Percentiles rank a stretch among this genome's conserved stretches.
Evolutionary conservation across 2,113 vertebrate species (phyloP).

Genomic region (Copsychus sechellarum): DNA sequence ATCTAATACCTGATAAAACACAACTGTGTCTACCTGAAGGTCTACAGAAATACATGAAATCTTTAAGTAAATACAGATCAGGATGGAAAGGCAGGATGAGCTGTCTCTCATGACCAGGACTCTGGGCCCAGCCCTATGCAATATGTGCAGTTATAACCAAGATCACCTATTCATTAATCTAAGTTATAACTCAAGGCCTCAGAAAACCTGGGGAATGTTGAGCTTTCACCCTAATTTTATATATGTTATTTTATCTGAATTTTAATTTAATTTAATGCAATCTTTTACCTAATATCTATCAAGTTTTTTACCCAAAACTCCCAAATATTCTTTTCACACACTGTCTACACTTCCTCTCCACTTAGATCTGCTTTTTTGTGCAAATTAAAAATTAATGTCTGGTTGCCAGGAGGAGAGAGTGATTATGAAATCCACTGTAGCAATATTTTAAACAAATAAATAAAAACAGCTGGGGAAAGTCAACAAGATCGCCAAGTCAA

Average conservation of each 20-base stretch:
- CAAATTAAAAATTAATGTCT: not conserved
- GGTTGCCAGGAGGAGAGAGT: not conserved
- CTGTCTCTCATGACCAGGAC: not conserved
- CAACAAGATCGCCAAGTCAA: not conserved
- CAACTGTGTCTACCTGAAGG: not conserved
- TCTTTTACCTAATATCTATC: not conserved
- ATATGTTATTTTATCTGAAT: not conserved
- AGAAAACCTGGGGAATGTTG: not conserved
- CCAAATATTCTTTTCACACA: not conserved
- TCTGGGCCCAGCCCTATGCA: not conserved
- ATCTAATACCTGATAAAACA: not conserved
- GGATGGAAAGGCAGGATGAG: not conserved
- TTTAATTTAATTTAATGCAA: not conserved
- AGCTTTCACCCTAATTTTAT: not conserved
- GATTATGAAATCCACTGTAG: not conserved
- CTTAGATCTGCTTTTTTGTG: not conserved
- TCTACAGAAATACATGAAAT: not conserved
- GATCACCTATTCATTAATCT: not conserved
- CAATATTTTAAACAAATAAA: constrained; percentile 35
- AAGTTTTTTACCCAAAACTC: not conserved
- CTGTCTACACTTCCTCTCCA: not conserved
- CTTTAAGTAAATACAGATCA: not conserved
- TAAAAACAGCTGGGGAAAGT: constrained; percentile 9
- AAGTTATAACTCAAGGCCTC: not conserved
- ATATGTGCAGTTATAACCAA: not conserved